Evolutionary conservation across 1,140 invertebrate genomes (phyloP).

Genomic region (Phymorhynchus buccinoides): DNA sequence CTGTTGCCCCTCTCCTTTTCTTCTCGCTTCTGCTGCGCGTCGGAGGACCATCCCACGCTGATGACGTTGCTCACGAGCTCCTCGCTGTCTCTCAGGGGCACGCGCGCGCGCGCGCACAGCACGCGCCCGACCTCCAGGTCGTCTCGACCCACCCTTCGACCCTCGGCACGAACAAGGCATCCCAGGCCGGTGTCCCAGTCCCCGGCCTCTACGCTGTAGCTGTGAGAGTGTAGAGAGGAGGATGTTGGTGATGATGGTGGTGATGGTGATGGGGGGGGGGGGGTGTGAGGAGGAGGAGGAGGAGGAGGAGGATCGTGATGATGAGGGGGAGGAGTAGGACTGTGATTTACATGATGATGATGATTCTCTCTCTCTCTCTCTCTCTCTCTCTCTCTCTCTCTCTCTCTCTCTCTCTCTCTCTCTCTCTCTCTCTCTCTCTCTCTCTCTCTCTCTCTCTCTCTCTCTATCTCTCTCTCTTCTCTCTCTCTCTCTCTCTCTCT

Average conservation of each 20-base stretch:
- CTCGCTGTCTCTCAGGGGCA: conserved; percentile 59
- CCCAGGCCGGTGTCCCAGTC: conserved; percentile 60
- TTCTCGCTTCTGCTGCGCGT: background rate
- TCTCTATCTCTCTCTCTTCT: too few species aligned
- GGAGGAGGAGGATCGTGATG: background rate
- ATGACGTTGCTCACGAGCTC: conserved; percentile 69
- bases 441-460: too few species aligned
- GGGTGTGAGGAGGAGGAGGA: too few species aligned
- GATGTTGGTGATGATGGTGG: too few species aligned
- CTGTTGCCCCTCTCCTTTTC: too few species aligned
- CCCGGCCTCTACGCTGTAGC: conserved; percentile 53
- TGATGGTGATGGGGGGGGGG: too few species aligned
- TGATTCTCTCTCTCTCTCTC: background rate
- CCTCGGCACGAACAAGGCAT: conserved; percentile 58
- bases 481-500: too few species aligned
- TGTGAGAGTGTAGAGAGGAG: conserved; percentile 36
- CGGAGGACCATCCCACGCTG: conserved; percentile 47
- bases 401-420: too few species aligned
- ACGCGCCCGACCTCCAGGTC: conserved; percentile 56
- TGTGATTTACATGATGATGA: background rate
- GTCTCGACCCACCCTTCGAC: conserved; percentile 50
- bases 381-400: too few species aligned
- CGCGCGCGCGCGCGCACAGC: conserved; percentile 51
- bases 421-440: too few species aligned
- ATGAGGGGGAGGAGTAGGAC: conserved; percentile 1